Conservation (phyloP, 53 echinoderm and acorn worm genomes). For the Patiria pectinifera region DNA sequence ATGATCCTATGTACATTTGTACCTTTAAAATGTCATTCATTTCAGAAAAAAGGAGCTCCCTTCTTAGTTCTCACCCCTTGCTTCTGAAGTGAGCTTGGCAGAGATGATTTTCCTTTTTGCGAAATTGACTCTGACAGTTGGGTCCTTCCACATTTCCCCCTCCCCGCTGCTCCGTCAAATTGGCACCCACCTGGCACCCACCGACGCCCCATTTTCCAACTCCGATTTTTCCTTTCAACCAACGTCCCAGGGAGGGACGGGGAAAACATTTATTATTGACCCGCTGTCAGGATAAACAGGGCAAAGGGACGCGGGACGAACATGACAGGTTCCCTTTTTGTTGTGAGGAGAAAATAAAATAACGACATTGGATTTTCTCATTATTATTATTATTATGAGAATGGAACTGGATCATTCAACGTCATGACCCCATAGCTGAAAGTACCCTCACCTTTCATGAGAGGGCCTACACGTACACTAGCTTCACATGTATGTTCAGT, state of each 20-base stretch:
- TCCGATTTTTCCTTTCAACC: neutral
- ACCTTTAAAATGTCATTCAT: no score
- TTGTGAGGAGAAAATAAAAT: neutral
- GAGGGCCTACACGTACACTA: neutral
- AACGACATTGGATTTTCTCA: neutral
- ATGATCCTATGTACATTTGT: no score
- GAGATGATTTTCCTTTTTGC: neutral
- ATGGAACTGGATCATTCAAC: neutral
- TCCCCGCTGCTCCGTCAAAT: slow-evolving; percentile 26
- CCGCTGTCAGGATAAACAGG: neutral
- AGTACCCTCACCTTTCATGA: neutral
- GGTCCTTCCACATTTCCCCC: slow-evolving; percentile 13
- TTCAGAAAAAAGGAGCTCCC: no score
- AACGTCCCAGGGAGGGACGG: no score
- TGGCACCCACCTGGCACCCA: slow-evolving; percentile 41
- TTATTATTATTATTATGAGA: neutral
- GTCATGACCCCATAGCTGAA: neutral
- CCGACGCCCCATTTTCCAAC: neutral
- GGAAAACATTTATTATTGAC: slow-evolving; percentile 45
- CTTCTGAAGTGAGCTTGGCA: neutral
- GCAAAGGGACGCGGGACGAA: neutral
- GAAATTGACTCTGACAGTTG: slow-evolving; percentile 18
- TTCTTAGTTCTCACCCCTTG: neutral
- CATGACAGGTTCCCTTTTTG: neutral
- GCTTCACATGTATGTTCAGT: neutral